Base-by-base conservation (phyloP, 1,140 invertebrate species). In the Campodea augens region DNA sequence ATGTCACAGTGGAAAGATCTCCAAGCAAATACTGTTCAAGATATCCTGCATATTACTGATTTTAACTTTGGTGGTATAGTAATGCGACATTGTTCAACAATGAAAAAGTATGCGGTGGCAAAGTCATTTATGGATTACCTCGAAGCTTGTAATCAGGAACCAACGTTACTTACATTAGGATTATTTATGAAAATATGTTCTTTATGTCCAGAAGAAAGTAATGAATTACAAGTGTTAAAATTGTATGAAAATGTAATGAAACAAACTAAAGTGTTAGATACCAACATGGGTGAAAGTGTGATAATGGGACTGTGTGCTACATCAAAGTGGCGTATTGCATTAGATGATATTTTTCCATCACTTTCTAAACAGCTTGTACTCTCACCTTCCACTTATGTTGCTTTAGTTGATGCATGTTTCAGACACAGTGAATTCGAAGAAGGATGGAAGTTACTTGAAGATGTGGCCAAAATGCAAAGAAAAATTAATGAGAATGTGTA, bases 281-380 rank as follows among this genome's bases (percentile, higher is more conserved):
- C 52, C 38, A 51, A 48, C 5, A 73, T 72, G 21, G 66, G 65
- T 47, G 69, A 75, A 53, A 60, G 60, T 55, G 57, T 76, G 13
- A 64, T 81, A 37, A 52, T 56, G 42, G 75, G 67, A 1, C 54
- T 84, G 2, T 73, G 71, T 50, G 52, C 69, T 25, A 77, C 80
- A 12, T 54, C 58, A 44, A 53, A 69, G 43, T 81, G 77, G 76
- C 63, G 66, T 51, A 66, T 74, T 46, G 64, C 68, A 44, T 36
- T 72, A 1, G 60, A 71, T 50, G 50, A 81, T 23, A 61, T 81
- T 7, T n/a, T n/a, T n/a, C 59, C 76, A 41, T 69, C 70, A 51
- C 63, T 74, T 45, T 63, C 70, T 54, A 27, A 69, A 37, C 63
- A 58, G 20, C 41, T 50, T 24, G 54, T 10, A 7, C 61, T 63